Base-by-base conservation (phyloP, 2,888 invertebrate species). In the Neocrepidodera transversa region DNA sequence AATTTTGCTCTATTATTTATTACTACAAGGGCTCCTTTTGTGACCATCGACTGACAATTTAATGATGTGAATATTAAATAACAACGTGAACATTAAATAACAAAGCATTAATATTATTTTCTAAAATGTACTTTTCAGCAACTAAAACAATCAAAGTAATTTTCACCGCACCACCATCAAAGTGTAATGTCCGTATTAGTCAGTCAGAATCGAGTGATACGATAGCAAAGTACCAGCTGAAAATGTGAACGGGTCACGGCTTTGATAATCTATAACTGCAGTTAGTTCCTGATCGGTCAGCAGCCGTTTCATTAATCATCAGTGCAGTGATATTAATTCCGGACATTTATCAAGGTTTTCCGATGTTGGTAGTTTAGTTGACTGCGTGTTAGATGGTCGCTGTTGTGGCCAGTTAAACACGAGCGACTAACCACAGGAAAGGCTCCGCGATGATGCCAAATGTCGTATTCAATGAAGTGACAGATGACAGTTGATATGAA, bases 301-400 rank as follows among this genome's bases (percentile, higher is more conserved):
- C 70, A 66, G 69, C 63, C 67, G 72, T 71, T 72, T 70, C 75
- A 76, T 76, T 76, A 75, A 76, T 76, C 75, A 76, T 72, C 70
- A 68, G 69, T n/a, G n/a, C n/a, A n/a, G n/a, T 70, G 73, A 73
- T 75, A 75, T 76, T 76, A 76, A 77, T 75, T 74, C 72, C 70
- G 73, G 74, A 66, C 76, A 75, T 76, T 74, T 75, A 76, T 76
- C 75, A 74, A 67, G 69, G 72, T 72, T 74, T 73, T 74, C 74
- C 74, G 71, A 68, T 69, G 68, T 72, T 59, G 65, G 60, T 47
- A 32, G 58, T n/a, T n/a, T n/a, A n/a, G n/a, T 48, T 35, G 47
- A 55, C 51, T 56, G 54, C 52, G 36, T 49, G 53, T 59, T 26
- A 35, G 49, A 43, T 52, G 62, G 57, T 51, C 47, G 59, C 43